Evolutionary conservation across 1,140 invertebrate species (phyloP).

Genomic region (Euglossa dilemma): DNA sequence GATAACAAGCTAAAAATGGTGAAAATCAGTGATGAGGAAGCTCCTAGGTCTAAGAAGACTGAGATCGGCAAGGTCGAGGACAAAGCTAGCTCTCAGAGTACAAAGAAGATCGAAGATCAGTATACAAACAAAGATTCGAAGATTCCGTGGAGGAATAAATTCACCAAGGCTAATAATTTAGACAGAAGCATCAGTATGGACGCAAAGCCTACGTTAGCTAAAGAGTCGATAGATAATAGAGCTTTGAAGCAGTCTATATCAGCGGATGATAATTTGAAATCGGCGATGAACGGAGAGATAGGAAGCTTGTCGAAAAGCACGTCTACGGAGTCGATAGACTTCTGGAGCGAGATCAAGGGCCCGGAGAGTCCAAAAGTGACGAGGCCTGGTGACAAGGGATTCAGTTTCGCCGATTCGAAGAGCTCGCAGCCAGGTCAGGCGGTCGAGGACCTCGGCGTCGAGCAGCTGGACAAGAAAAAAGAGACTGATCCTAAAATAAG

Average conservation of each 20-base stretch:
- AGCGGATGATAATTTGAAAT: background rate
- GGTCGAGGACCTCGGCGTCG: conserved; percentile 14
- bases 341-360: conserved; percentile 79
- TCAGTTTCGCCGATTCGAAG: background rate
- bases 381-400: background rate
- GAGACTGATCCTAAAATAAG: conserved; percentile 50
- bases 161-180: background rate
- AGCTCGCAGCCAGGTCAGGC: conserved; percentile 4
- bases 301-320: conserved; percentile 47
- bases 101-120: background rate
- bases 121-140: background rate
- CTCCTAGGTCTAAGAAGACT: background rate
- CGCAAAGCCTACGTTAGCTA: background rate
- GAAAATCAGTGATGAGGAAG: background rate
- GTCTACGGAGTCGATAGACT: conserved; percentile 73
- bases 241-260: conserved; percentile 1
- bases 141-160: conserved; percentile 19
- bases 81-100: background rate
- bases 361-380: conserved; percentile 29
- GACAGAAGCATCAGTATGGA: conserved; percentile 21
- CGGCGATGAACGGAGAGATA: background rate
- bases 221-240: background rate
- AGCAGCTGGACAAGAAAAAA: conserved; percentile 51
- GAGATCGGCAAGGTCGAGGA: background rate
- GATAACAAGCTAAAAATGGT: background rate